Evolutionary conservation across 1,140 invertebrate species (phyloP).

Genomic region (Nylanderia fulva): DNA sequence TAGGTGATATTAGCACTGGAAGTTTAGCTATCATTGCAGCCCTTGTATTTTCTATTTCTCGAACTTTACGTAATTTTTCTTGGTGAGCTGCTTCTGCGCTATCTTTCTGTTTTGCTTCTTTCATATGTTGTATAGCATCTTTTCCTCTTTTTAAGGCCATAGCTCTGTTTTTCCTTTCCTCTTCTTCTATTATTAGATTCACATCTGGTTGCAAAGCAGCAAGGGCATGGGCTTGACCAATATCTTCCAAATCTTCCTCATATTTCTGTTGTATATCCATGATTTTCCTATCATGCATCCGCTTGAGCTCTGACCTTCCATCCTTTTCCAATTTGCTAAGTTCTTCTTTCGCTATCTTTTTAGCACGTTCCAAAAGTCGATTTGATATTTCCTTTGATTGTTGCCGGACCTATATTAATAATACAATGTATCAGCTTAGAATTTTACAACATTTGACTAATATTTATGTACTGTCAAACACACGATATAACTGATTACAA

Average conservation of each 20-base stretch:
- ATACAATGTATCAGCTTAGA: not conserved
- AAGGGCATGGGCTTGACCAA: conserved; percentile 84
- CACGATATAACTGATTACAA: not conserved
- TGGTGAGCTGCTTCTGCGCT: conserved; percentile 74
- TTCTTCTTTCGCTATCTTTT: conserved; percentile 82
- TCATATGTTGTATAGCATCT: conserved; percentile 80
- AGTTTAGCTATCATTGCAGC: conserved; percentile 82
- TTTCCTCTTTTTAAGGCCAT: conserved; percentile 82
- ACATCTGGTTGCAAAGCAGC: conserved; percentile 82
- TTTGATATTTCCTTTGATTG: conserved; percentile 86
- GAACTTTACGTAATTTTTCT: conserved; percentile 81
- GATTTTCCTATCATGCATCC: conserved; percentile 83
- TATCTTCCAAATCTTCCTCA: conserved; percentile 84
- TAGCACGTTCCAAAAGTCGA: conserved; percentile 84
- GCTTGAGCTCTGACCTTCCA: conserved; percentile 80
- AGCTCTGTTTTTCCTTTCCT: conserved; percentile 78
- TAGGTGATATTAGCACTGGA: conserved; percentile 38
- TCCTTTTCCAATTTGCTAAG: conserved; percentile 83
- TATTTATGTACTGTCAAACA: not conserved
- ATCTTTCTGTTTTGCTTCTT: conserved; percentile 71
- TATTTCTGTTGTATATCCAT: conserved; percentile 85
- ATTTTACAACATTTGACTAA: not conserved
- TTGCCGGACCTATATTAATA: conserved; percentile 83
- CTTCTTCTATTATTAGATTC: conserved; percentile 75
- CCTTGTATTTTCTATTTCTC: conserved; percentile 85